These are phyloP conservation scores for Neosilurus mollespiculum DNA, from an alignment of 2,797 vertebrate species.

Conservation along the genomic window DNA sequence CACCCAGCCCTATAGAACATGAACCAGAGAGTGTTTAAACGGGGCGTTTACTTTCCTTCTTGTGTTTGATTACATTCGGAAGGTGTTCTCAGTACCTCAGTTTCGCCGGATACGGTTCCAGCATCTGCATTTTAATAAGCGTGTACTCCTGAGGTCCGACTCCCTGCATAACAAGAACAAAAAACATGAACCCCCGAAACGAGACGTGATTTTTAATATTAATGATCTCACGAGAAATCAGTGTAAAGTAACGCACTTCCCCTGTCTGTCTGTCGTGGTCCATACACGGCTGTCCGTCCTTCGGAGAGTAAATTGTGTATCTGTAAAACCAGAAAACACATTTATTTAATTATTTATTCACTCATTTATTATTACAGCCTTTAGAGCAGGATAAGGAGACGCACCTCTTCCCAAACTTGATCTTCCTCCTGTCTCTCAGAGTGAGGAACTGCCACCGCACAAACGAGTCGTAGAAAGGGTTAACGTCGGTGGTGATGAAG, in stretches of 20 bases:
- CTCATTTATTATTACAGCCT: neutral
- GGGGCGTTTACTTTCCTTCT: no score
- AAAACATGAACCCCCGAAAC: neutral
- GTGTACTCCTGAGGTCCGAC: slow-evolving; percentile 97
- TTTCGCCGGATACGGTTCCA: slow-evolving; percentile 89
- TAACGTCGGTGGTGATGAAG: slow-evolving; percentile 94
- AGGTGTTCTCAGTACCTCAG: slow-evolving; percentile 76
- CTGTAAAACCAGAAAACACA: slow-evolving; percentile 65
- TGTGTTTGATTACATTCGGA: neutral
- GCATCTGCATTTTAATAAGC: slow-evolving; percentile 92
- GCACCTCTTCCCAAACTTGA: slow-evolving; percentile 97
- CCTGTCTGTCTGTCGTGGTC: slow-evolving; percentile 98
- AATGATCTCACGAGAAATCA: no score
- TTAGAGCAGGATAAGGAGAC: neutral
- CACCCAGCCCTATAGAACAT: no score
- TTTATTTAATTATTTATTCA: neutral
- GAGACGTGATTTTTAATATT: no score
- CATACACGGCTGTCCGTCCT: slow-evolving; percentile 98
- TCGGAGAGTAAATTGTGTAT: slow-evolving; percentile 96
- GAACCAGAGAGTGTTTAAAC: no score
- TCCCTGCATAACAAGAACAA: slow-evolving; percentile 73
- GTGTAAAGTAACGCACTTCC: slow-evolving; percentile 76
- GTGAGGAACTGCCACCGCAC: slow-evolving; percentile 95
- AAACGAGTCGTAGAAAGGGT: slow-evolving; percentile 97
- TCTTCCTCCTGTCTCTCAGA: slow-evolving; percentile 90